These are phyloP conservation scores for Hypercompe scribonia DNA, from an alignment of 2,888 invertebrate species.

Conservation along the genomic window DNA sequence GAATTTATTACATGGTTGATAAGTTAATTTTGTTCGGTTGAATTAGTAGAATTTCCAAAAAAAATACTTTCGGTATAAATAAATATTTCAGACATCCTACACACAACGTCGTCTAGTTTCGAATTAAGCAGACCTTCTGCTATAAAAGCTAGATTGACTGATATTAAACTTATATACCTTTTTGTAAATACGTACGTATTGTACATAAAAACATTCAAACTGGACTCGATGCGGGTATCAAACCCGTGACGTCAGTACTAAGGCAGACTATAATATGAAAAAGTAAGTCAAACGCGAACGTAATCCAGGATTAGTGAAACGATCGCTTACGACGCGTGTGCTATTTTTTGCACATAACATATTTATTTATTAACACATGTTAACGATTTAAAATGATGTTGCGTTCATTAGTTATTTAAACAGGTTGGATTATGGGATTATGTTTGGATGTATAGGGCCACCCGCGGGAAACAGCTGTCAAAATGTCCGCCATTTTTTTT, in stretches of 20 bases:
- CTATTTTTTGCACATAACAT: constrained; percentile 29
- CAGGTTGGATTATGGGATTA: constrained; percentile 72
- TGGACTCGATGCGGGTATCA: too few relatives aligned
- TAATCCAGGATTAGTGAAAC: constrained; percentile 36
- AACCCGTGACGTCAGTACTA: too few relatives aligned
- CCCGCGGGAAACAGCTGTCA: constrained; percentile 75
- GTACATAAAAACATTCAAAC: too few relatives aligned
- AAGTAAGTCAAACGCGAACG: not conserved
- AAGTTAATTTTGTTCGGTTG: constrained; percentile 23
- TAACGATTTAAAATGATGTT: constrained; percentile 49
- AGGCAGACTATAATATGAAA: too few relatives aligned
- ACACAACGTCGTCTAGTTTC: too few relatives aligned
- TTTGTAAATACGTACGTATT: too few relatives aligned
- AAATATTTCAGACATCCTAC: too few relatives aligned
- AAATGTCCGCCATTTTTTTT: constrained; percentile 46
- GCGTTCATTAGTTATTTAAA: constrained; percentile 72
- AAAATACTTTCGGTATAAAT: not conserved
- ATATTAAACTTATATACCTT: too few relatives aligned
- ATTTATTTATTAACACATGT: constrained; percentile 40
- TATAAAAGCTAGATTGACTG: too few relatives aligned
- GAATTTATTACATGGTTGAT: constrained; percentile 28
- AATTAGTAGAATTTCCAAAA: constrained; percentile 8
- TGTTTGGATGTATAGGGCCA: constrained; percentile 65
- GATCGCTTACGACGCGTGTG: constrained; percentile 24
- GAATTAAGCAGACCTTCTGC: too few relatives aligned